These are phyloP conservation scores for Lepeophtheirus nordmannii DNA, from an alignment of 2,888 invertebrate genomes.

Conservation along the genomic window DNA sequence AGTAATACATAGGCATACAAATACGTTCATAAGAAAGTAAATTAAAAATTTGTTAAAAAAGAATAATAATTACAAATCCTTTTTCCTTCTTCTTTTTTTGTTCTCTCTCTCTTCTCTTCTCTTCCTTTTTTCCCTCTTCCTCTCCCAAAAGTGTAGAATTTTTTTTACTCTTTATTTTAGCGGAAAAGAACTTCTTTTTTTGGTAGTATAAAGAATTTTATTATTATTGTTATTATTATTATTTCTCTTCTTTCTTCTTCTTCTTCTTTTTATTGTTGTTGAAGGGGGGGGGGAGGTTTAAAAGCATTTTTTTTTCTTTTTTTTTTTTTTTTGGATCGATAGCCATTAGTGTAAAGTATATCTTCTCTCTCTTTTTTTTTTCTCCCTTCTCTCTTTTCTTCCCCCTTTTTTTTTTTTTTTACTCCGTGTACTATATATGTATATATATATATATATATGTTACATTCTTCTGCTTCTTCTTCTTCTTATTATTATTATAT, in stretches of 20 bases:
- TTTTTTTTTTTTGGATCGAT: constrained; percentile 11
- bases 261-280: not conserved
- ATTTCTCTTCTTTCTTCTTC: not conserved
- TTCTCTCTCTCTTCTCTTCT: too few relatives aligned
- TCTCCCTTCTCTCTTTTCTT: constrained; percentile 10
- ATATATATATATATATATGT: too few relatives aligned
- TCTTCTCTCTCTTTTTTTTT: constrained; percentile 2
- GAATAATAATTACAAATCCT: too few relatives aligned
- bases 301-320: not conserved
- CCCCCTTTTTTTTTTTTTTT: constrained; percentile 2
- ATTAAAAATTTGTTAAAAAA: too few relatives aligned
- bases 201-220: not conserved
- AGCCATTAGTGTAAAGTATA: constrained; percentile 23
- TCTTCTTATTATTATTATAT: not conserved
- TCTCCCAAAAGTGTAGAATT: too few relatives aligned
- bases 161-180: not conserved
- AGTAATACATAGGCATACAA: too few relatives aligned
- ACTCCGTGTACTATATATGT: not conserved
- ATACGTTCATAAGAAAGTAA: too few relatives aligned
- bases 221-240: not conserved
- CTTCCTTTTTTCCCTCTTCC: too few relatives aligned
- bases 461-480: not conserved
- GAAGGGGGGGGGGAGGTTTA: constrained; percentile 4
- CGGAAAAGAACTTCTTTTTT: not conserved
- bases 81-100: too few relatives aligned